Conservation (phyloP, 1,140 invertebrate genomes). For the Bicyclus anynana region DNA sequence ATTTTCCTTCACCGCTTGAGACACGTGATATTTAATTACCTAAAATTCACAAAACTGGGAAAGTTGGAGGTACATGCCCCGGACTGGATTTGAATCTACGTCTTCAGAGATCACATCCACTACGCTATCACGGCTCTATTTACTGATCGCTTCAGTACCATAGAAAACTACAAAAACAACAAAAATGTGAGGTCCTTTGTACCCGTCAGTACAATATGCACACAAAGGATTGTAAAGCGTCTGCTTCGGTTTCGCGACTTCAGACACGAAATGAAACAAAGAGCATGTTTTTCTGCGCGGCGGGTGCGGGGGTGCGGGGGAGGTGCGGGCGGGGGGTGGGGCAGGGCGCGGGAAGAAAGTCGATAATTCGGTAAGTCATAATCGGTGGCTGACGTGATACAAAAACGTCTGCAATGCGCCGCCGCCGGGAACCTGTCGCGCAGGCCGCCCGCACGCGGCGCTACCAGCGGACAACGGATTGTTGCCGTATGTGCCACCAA, state of each 20-base stretch:
- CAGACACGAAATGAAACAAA: conserved; percentile 12
- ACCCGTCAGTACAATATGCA: no score
- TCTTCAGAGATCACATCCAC: no score
- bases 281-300: conserved; percentile 2
- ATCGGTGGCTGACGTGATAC: conserved; percentile 11
- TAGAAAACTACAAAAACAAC: not conserved
- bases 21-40: no score
- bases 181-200: not conserved
- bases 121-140: no score
- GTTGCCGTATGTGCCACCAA: not conserved
- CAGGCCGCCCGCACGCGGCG: not conserved
- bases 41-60: no score
- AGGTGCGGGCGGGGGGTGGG: not conserved
- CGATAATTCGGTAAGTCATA: conserved; percentile 28
- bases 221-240: not conserved
- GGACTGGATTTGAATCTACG: no score
- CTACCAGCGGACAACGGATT: no score
- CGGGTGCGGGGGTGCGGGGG: no score
- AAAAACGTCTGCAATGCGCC: conserved; percentile 11
- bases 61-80: no score
- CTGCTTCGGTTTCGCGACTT: not conserved
- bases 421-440: not conserved
- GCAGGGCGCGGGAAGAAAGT: conserved; percentile 7
- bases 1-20: no score
- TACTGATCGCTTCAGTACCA: no score